Evolutionary conservation across 37 sponge, comb jelly and placozoan genomes (phyloP).

Genomic region (Theonella swinhoei): DNA sequence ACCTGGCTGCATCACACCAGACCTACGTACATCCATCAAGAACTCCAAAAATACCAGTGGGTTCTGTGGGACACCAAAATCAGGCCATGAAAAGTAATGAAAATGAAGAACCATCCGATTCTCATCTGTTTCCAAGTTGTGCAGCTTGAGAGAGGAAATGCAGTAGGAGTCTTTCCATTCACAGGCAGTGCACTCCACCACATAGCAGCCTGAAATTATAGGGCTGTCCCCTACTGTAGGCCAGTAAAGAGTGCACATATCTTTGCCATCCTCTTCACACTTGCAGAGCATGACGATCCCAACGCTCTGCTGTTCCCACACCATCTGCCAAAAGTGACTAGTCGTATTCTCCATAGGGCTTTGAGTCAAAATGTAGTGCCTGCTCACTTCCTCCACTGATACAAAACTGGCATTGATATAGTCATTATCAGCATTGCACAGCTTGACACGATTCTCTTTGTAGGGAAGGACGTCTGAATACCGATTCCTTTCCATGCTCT

Average conservation of each 20-base stretch:
- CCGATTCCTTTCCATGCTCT: neutral
- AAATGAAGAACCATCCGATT: conserved; percentile 76
- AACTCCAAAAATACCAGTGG: conserved; percentile 81
- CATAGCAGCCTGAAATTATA: conserved; percentile 12
- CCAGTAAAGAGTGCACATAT: conserved; percentile 84
- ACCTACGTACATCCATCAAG: conserved; percentile 65
- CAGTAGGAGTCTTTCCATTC: conserved; percentile 35
- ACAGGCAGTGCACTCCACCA: conserved; percentile 19
- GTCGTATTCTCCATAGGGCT: conserved; percentile 81
- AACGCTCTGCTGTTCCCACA: conserved; percentile 83
- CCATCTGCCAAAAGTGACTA: conserved; percentile 92
- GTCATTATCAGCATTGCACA: conserved; percentile 66
- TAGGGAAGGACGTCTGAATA: neutral
- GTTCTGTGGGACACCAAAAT: conserved; percentile 88
- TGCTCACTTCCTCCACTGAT: conserved; percentile 57
- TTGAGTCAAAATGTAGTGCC: conserved; percentile 73
- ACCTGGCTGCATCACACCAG: conserved; percentile 56
- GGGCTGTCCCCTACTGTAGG: conserved; percentile 41
- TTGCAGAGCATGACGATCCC: conserved; percentile 93
- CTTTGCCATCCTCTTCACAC: conserved; percentile 83
- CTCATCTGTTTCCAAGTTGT: conserved; percentile 59
- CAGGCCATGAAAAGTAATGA: conserved; percentile 92
- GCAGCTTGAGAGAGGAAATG: conserved; percentile 54
- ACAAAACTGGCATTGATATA: conserved; percentile 92
- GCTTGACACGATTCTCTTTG: conserved; percentile 56